Conservation (phyloP, 2,888 invertebrate genomes). For the Dolichomitus sp. region DNA sequence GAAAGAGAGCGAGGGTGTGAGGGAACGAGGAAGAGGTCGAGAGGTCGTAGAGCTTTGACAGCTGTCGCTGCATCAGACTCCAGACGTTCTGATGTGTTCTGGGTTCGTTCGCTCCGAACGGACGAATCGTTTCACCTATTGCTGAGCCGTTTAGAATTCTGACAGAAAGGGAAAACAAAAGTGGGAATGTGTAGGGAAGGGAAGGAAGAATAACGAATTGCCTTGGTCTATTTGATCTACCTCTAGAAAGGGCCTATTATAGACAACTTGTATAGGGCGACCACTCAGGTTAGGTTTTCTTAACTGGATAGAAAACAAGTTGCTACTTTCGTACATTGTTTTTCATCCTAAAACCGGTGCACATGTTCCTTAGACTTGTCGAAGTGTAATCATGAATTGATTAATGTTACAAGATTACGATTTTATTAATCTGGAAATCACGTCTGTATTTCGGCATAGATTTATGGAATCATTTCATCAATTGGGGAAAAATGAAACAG, state of each 20-base stretch:
- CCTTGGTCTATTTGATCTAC: slow-evolving; percentile 32
- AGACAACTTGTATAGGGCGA: background rate
- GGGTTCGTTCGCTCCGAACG: slow-evolving; percentile 36
- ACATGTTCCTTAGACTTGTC: background rate
- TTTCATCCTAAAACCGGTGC: background rate
- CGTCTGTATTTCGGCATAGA: too few species aligned
- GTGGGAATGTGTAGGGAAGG: slow-evolving; percentile 34
- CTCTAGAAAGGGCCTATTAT: background rate
- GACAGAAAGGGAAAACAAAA: slow-evolving; percentile 43
- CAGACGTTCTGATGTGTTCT: slow-evolving; percentile 12
- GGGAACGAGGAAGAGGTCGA: slow-evolving; percentile 65
- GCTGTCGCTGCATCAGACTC: slow-evolving; percentile 70
- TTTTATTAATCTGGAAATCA: too few species aligned
- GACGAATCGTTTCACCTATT: slow-evolving; percentile 45
- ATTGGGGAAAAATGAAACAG: slow-evolving; percentile 42
- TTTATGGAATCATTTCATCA: too few species aligned
- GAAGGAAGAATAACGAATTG: slow-evolving; percentile 50
- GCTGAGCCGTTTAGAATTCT: slow-evolving; percentile 8
- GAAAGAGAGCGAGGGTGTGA: slow-evolving; percentile 57
- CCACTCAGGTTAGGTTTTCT: background rate
- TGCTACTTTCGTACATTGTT: background rate
- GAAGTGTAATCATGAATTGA: background rate
- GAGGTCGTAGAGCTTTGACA: slow-evolving; percentile 77
- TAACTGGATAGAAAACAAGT: background rate
- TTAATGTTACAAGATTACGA: background rate